Conservation (phyloP, 92 coral and sea anemone genomes). For the Anthopleura xanthogrammica region DNA sequence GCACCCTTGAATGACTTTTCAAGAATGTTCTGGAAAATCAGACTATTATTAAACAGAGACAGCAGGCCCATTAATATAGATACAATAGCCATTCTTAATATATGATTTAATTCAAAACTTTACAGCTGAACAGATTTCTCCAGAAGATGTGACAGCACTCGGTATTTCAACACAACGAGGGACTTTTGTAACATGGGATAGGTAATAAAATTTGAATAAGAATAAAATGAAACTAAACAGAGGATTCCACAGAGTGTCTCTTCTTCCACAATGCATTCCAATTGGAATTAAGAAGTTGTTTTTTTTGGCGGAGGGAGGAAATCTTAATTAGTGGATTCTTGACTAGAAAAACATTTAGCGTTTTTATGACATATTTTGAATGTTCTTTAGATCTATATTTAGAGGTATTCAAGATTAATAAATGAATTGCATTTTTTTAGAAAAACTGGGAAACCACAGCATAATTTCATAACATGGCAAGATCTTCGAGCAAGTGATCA, state of each 20-base stretch:
- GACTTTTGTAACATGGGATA: conserved; percentile 91
- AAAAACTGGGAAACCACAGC: conserved; percentile 85
- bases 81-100: background rate
- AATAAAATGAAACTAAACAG: too few relatives aligned
- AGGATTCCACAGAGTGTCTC: too few relatives aligned
- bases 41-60: too few relatives aligned
- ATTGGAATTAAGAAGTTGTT: too few relatives aligned
- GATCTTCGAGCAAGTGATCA: conserved; percentile 78
- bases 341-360: background rate
- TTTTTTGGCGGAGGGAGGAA: too few relatives aligned
- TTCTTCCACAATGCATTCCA: too few relatives aligned
- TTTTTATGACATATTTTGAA: background rate
- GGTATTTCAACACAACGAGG: conserved; percentile 94
- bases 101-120: background rate
- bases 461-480: conserved; percentile 95
- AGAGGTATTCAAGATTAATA: background rate
- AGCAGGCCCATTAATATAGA: too few relatives aligned
- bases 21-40: background rate
- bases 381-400: background rate
- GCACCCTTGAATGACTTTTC: background rate
- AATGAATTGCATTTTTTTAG: conserved; percentile 32
- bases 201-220: conserved; percentile 36
- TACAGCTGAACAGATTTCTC: conserved; percentile 75
- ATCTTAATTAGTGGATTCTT: too few relatives aligned
- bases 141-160: conserved; percentile 77